Evolutionary conservation across 2,113 vertebrate genomes (phyloP), one percentile per base, ranked within the genome.

Genomic region (Tauraco erythrolophus): DNA sequence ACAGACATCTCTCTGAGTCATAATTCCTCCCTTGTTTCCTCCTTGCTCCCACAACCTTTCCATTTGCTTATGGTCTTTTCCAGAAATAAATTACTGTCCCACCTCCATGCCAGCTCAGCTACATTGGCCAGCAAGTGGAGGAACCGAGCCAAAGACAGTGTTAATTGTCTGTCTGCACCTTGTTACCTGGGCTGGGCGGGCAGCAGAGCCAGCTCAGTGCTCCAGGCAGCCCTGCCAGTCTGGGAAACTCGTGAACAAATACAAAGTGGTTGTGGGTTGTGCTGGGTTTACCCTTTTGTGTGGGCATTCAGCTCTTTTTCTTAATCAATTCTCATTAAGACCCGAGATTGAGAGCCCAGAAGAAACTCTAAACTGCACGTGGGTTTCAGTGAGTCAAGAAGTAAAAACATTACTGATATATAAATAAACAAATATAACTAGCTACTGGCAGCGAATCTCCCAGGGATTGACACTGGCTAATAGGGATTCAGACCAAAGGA

Each of bases 371-470:
- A 88, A 37, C 33, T 66, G 30, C 25, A 33, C 19, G 4, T 8
- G 43, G 17, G 30, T 64, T 88, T 53, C 62, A 80, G 57, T 68
- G 68, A 85, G 72, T 70, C 65, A 71, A 79, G 66, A 94, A 90
- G 33, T 28, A 83, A 91, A 79, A 93, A 57, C 68, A 83, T 60
- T 54, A 50, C 23, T 70, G 72, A 22, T 92, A 30, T 27, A 85
- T 74, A 96, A 97, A 95, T 71, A 95, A 95, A 74, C 37, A 89
- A 65, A 82, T 78, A 23, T 28, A 77, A 30, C 27, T 72, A 89
- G 51, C 88, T 94, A 82, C 71, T 80, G 71, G 81, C n/a, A 93
- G 22, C 19, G 81, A 43, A 16, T 91, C 86, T 81, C 80, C 45
- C 27, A 77, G 58, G 65, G 56, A 62, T 54, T 74, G 23, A 65